Evolutionary conservation across 1,140 invertebrate genomes (phyloP).

Genomic region (Carcinoscorpius rotundicauda): DNA sequence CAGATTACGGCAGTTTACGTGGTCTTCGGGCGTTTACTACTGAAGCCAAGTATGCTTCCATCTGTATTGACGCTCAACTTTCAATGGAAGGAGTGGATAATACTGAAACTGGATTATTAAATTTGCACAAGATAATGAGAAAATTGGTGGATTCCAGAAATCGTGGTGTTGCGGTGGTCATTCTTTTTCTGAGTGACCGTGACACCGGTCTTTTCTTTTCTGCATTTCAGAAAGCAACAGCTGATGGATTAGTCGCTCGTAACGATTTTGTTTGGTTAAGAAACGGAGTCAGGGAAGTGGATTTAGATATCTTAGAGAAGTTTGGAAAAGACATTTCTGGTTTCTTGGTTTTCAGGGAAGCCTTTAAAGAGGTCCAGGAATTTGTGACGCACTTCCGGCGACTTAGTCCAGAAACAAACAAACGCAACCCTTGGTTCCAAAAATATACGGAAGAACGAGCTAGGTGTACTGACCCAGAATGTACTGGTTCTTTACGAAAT

Average conservation of each 20-base stretch:
- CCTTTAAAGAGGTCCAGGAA: slow-evolving; percentile 21
- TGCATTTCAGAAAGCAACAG: slow-evolving; percentile 26
- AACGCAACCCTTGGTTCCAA: slow-evolving; percentile 36
- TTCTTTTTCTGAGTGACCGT: slow-evolving; percentile 15
- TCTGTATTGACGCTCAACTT: slow-evolving; percentile 23
- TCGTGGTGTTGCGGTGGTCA: slow-evolving; percentile 7
- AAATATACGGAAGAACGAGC: slow-evolving; percentile 35
- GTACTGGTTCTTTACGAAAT: slow-evolving; percentile 28
- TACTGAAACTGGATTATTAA: no score
- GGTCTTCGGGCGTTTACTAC: slow-evolving; percentile 28
- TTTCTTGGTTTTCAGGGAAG: slow-evolving; percentile 10
- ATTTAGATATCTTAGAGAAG: slow-evolving; percentile 13
- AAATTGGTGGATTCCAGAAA: slow-evolving; percentile 10
- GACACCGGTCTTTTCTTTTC: slow-evolving; percentile 19
- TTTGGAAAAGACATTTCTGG: slow-evolving; percentile 16
- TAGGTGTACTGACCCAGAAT: slow-evolving; percentile 25
- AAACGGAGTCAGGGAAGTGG: slow-evolving; percentile 17
- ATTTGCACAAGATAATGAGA: slow-evolving; percentile 9
- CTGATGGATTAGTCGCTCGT: slow-evolving; percentile 16
- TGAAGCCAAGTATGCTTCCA: slow-evolving; percentile 22
- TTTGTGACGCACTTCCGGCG: slow-evolving; percentile 28
- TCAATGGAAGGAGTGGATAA: no score
- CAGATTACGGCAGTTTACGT: slow-evolving; percentile 25
- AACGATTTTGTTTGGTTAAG: slow-evolving; percentile 23
- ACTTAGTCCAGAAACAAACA: slow-evolving; percentile 26